Evolutionary conservation across 2,797 vertebrate species (phyloP).

Genomic region (Leptatherina wallacei): DNA sequence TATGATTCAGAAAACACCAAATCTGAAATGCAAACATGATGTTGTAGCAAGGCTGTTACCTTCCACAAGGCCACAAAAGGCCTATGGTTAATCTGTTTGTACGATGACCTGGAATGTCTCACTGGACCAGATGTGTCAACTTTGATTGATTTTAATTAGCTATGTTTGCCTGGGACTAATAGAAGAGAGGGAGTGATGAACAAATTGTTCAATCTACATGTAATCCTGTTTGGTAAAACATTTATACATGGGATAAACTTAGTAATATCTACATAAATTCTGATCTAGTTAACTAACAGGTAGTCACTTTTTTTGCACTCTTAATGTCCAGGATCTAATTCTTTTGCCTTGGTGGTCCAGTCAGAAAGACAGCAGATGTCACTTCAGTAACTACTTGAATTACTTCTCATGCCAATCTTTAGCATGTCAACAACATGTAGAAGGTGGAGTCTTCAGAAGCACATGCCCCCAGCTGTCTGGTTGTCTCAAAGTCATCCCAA

Average conservation of each 20-base stretch:
- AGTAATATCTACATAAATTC: not conserved
- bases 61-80: conserved; percentile 1
- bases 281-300: not conserved
- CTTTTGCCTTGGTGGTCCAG: conserved; percentile 16
- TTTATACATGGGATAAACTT: not conserved
- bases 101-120: not conserved
- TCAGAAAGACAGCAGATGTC: conserved; percentile 30
- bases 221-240: not conserved
- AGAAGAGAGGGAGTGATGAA: not conserved
- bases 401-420: conserved; percentile 48
- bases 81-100: not conserved
- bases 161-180: not conserved
- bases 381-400: conserved; percentile 35
- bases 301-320: not conserved
- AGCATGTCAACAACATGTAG: conserved; percentile 71
- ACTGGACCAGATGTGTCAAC: not conserved
- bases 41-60: conserved; percentile 5
- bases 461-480: conserved; percentile 71
- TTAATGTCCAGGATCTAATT: not conserved
- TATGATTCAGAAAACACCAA: conserved; percentile 41
- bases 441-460: conserved; percentile 34
- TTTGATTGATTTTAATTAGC: conserved; percentile 9
- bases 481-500: conserved; percentile 70
- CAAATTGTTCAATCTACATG: not conserved
- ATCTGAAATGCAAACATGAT: conserved; percentile 37